These are phyloP conservation scores for Xiphophorus maculatus DNA, from an alignment of 2,113 vertebrate genomes.

Conservation along the genomic window DNA sequence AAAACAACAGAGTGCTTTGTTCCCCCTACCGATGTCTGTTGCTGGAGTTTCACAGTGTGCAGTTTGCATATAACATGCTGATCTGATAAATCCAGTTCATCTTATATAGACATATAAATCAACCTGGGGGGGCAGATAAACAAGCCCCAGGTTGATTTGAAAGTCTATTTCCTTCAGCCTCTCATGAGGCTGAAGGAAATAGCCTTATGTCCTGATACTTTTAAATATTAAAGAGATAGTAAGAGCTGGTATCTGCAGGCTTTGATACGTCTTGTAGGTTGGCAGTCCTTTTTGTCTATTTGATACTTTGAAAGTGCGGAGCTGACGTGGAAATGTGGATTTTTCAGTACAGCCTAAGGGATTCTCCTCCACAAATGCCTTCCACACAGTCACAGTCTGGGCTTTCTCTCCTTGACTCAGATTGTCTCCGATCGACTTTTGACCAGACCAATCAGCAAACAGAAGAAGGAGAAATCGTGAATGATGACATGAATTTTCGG, in stretches of 20 bases:
- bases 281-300: background rate
- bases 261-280: background rate
- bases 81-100: conserved; percentile 36
- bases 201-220: background rate
- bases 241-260: background rate
- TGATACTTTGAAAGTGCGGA: conserved; percentile 16
- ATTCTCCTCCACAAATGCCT: conserved; percentile 4
- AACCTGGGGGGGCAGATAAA: background rate
- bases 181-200: background rate
- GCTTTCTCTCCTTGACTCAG: too few relatives aligned
- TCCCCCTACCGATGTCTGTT: background rate
- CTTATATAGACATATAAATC: conserved; percentile 31
- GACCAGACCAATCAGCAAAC: too few relatives aligned
- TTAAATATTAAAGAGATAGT: background rate
- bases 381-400: too few relatives aligned
- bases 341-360: conserved; percentile 7
- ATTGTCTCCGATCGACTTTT: too few relatives aligned
- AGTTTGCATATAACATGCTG: conserved; percentile 18
- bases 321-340: conserved; percentile 27
- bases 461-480: too few relatives aligned
- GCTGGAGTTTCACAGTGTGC: conserved; percentile 11
- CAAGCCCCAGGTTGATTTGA: too few relatives aligned
- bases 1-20: conserved; percentile 48
- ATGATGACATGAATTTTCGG: too few relatives aligned
- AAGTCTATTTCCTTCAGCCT: too few relatives aligned